phyloP scores from a whole-genome alignment of 1,140 invertebrate species.

The Lanistes nyassanus region DNA sequence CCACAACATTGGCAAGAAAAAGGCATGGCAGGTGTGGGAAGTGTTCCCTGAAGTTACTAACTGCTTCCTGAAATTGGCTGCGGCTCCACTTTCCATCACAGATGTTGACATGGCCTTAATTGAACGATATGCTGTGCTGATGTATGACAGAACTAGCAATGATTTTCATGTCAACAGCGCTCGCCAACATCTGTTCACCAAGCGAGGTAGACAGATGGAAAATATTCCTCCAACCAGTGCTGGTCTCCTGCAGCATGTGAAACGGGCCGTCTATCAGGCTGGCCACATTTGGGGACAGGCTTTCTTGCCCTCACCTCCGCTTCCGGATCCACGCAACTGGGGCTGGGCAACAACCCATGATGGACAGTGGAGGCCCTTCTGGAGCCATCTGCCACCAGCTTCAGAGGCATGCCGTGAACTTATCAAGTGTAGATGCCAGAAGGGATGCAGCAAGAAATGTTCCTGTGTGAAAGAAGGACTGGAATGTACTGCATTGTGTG shows the following conservation, averaged over 20 bases:
- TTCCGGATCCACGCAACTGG: conserved; percentile 20
- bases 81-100: conserved; percentile 14
- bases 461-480: neutral
- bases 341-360: neutral
- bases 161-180: conserved; percentile 22
- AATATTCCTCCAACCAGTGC: conserved; percentile 22
- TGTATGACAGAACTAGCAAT: conserved; percentile 33
- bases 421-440: conserved; percentile 12
- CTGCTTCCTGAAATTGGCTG: conserved; percentile 32
- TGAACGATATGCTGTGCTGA: conserved; percentile 34
- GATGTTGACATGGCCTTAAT: conserved; percentile 28
- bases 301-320: neutral
- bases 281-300: conserved; percentile 23
- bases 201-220: neutral
- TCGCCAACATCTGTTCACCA: conserved; percentile 19
- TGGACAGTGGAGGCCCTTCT: neutral
- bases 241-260: conserved; percentile 8
- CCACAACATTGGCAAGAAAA: conserved; percentile 28
- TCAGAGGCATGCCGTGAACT: conserved; percentile 22
- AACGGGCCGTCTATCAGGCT: conserved; percentile 23
- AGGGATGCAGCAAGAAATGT: neutral
- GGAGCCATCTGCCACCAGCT: conserved; percentile 4
- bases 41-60: conserved; percentile 35
- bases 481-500: conserved; percentile 10
- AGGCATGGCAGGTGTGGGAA: conserved; percentile 42